Evolutionary conservation across 1,140 invertebrate genomes (phyloP).

Genomic region (Drosophila cardini): DNA sequence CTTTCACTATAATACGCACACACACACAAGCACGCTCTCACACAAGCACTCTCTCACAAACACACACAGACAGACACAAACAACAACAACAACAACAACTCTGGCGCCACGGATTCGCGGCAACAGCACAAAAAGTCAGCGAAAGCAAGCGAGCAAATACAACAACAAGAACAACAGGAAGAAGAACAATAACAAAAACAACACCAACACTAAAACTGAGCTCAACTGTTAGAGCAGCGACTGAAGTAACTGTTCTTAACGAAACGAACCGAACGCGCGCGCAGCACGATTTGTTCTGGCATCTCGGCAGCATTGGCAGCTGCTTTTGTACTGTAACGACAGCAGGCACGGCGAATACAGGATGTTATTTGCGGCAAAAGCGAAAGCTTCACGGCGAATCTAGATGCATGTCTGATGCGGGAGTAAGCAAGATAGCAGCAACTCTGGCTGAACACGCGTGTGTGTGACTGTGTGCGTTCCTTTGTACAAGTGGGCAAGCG

Average conservation of each 20-base stretch:
- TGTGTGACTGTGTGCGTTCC: not conserved
- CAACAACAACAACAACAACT: constrained; percentile 13
- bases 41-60: constrained; percentile 20
- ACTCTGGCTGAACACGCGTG: not conserved
- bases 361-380: constrained; percentile 35
- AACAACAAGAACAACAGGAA: not conserved
- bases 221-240: not conserved
- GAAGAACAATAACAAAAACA: constrained; percentile 19
- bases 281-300: constrained; percentile 78
- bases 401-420: constrained; percentile 3
- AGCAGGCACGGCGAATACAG: constrained; percentile 2
- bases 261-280: constrained; percentile 77
- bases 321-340: constrained; percentile 57
- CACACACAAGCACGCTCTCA: constrained; percentile 11
- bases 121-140: not conserved
- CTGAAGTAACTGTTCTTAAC: constrained; percentile 16
- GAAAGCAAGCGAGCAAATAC: constrained; percentile 15
- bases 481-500: not conserved
- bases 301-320: constrained; percentile 40
- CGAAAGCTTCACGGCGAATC: constrained; percentile 46
- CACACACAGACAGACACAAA: constrained; percentile 4
- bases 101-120: constrained; percentile 28
- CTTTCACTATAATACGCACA: constrained; percentile 56
- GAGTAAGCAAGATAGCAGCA: constrained; percentile 15
- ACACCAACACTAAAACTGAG: constrained; percentile 3